Evolutionary conservation across 2,113 vertebrate species (phyloP).

Genomic region (Coreoperca whiteheadi): DNA sequence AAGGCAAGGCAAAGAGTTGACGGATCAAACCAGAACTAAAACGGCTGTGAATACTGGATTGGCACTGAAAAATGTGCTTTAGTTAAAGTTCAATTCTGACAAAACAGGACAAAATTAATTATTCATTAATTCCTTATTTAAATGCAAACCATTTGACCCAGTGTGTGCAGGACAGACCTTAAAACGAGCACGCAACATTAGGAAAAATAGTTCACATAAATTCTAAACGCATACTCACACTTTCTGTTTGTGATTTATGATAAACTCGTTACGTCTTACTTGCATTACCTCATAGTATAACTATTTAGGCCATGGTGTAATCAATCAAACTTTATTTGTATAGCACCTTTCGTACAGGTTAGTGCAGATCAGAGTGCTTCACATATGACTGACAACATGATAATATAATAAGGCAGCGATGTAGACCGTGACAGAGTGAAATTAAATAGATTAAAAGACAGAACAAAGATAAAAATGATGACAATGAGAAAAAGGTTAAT

Average conservation of each 20-base stretch:
- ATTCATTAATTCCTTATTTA: background rate
- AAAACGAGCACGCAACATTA: background rate
- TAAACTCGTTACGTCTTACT: conserved; percentile 1
- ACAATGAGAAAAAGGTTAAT: too few species aligned
- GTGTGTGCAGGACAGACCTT: background rate
- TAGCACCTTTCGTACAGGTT: too few species aligned
- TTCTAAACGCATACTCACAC: background rate
- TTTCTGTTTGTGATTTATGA: background rate
- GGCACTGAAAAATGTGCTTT: background rate
- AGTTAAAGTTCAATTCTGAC: background rate
- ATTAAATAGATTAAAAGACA: too few species aligned
- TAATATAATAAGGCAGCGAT: too few species aligned
- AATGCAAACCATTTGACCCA: background rate
- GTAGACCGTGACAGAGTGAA: too few species aligned
- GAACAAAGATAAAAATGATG: too few species aligned
- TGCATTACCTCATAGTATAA: conserved; percentile 60
- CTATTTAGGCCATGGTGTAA: conserved; percentile 46
- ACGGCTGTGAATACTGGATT: background rate
- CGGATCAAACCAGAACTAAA: background rate
- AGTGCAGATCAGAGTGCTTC: too few species aligned
- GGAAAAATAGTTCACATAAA: background rate
- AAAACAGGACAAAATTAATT: background rate
- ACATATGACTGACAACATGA: too few species aligned
- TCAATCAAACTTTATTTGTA: too few species aligned
- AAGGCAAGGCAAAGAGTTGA: background rate